Evolutionary conservation across 2,888 invertebrate species (phyloP).

Genomic region (Trissonchulus latispiculum): DNA sequence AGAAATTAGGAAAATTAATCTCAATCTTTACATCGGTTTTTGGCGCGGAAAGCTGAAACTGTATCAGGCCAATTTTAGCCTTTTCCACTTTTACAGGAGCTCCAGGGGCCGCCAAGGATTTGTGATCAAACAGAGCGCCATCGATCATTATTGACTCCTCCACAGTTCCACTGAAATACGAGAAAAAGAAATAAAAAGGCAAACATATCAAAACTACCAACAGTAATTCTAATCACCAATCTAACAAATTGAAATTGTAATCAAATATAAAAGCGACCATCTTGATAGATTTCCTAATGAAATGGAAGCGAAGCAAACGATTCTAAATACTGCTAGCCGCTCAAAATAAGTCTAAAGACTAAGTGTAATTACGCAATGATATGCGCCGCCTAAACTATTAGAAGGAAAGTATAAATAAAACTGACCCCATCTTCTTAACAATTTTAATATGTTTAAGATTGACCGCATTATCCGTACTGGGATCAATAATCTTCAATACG

Average conservation of each 20-base stretch:
- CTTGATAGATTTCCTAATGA: too few relatives aligned
- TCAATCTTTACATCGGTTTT: constrained; percentile 76
- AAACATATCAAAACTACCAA: constrained; percentile 1
- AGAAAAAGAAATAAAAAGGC: not conserved
- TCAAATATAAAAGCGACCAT: not conserved
- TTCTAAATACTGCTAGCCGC: too few relatives aligned
- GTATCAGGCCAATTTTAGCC: constrained; percentile 94
- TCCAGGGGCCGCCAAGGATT: constrained; percentile 67
- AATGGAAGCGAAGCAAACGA: too few relatives aligned
- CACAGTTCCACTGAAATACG: constrained; percentile 62
- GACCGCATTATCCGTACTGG: constrained; percentile 58
- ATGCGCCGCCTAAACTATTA: too few relatives aligned
- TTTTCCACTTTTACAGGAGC: constrained; percentile 90
- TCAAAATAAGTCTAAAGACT: too few relatives aligned
- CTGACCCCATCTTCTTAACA: constrained; percentile 75
- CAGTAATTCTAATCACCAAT: constrained; percentile 12
- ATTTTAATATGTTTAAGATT: constrained; percentile 88
- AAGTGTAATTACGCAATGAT: too few relatives aligned
- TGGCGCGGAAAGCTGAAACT: constrained; percentile 98
- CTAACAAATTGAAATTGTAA: not conserved
- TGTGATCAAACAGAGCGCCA: constrained; percentile 87
- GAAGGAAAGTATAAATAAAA: too few relatives aligned
- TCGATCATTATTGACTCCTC: constrained; percentile 92
- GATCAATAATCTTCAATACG: constrained; percentile 69
- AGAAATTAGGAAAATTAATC: not conserved